phyloP scores from a whole-genome alignment of 2,113 vertebrate genomes.

The Cynopterus brachyotis region DNA sequence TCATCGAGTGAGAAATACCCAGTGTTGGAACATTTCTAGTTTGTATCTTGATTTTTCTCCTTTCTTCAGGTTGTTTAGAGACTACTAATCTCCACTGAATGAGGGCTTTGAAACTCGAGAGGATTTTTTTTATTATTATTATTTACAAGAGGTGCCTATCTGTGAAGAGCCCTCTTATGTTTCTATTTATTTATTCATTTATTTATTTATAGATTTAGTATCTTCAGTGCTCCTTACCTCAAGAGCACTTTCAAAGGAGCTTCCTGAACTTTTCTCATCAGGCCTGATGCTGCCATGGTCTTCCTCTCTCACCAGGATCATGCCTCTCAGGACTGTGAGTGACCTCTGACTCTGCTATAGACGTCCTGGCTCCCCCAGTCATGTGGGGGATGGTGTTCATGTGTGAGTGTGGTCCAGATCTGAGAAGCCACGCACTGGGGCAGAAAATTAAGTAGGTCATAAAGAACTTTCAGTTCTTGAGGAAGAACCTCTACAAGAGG shows the following conservation, averaged over 20 bases:
- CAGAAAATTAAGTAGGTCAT: background rate
- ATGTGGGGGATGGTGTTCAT: background rate
- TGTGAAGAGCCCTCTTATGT: slow-evolving; percentile 51
- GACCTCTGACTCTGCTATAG: background rate
- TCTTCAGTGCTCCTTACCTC: slow-evolving; percentile 44
- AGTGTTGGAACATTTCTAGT: slow-evolving; percentile 24
- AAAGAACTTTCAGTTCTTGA: background rate
- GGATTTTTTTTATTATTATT: background rate
- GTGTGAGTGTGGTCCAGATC: background rate
- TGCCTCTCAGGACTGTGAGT: slow-evolving; percentile 37
- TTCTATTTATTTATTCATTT: slow-evolving; percentile 40
- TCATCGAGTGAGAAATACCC: slow-evolving; percentile 22
- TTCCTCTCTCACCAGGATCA: background rate
- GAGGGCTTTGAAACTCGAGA: slow-evolving; percentile 53
- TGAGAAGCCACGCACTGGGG: background rate
- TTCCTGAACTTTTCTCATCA: slow-evolving; percentile 22
- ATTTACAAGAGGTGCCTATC: slow-evolving; percentile 59
- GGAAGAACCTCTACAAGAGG: background rate
- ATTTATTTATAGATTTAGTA: slow-evolving; percentile 55
- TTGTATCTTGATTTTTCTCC: slow-evolving; percentile 12
- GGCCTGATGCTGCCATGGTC: background rate
- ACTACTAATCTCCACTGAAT: slow-evolving; percentile 16
- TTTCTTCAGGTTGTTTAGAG: slow-evolving; percentile 35
- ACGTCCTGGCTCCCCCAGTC: background rate
- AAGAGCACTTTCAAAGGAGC: slow-evolving; percentile 41